Conservation (phyloP, 2,888 invertebrate genomes). For the Tupiocoris notatus region DNA sequence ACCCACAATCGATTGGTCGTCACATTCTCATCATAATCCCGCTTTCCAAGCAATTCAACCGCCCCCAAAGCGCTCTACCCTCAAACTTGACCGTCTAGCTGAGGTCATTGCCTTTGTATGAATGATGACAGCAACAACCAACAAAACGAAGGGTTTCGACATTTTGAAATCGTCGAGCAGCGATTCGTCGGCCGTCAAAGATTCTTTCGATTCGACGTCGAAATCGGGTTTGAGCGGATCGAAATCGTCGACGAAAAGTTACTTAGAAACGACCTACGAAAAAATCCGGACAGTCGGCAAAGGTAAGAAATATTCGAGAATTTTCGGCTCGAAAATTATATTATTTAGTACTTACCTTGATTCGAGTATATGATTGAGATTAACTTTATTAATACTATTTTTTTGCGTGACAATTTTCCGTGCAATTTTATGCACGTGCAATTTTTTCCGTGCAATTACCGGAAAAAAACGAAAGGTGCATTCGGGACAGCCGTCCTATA, state of each 20-base stretch:
- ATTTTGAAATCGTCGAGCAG: neutral
- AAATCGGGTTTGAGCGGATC: conserved; percentile 8
- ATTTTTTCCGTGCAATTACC: too few species aligned
- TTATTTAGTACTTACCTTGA: too few species aligned
- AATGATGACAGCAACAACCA: neutral
- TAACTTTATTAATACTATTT: too few species aligned
- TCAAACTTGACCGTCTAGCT: neutral
- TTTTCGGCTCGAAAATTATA: too few species aligned
- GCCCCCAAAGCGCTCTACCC: too few species aligned
- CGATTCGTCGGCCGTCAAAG: neutral
- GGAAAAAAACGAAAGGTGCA: too few species aligned
- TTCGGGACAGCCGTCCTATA: conserved; percentile 72
- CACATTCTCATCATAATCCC: neutral
- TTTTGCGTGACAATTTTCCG: too few species aligned
- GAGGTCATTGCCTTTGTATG: neutral
- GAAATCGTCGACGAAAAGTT: conserved; percentile 38
- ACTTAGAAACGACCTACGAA: conserved; percentile 56
- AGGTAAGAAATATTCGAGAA: too few species aligned
- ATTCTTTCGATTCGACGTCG: neutral
- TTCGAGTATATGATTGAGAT: too few species aligned
- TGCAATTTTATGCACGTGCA: too few species aligned
- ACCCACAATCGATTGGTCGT: neutral
- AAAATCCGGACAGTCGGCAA: conserved; percentile 64
- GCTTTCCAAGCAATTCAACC: too few species aligned
- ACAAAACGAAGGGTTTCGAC: neutral